These are phyloP conservation scores for Leptonema lineaticorne DNA, from an alignment of 1,140 invertebrate species.

Conservation along the genomic window DNA sequence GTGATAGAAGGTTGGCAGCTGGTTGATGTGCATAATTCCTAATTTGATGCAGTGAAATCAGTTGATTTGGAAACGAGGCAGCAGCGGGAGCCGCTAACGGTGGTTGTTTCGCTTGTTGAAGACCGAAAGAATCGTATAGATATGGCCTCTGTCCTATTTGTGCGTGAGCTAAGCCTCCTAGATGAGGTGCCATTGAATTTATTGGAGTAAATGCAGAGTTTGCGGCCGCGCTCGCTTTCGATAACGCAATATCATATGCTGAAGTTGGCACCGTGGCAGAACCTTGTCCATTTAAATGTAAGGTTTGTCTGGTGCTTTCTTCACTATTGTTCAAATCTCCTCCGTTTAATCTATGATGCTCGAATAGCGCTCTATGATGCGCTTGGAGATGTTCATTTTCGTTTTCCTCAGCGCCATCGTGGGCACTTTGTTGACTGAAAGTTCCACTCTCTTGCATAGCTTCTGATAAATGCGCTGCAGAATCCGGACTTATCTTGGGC, in stretches of 20 bases:
- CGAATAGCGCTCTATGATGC: slow-evolving; percentile 46
- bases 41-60: slow-evolving; percentile 95
- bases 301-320: slow-evolving; percentile 27
- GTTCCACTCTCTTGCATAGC: slow-evolving; percentile 60
- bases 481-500: slow-evolving; percentile 76
- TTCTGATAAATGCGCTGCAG: slow-evolving; percentile 67
- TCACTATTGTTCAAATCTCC: slow-evolving; percentile 34
- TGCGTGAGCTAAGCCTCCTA: slow-evolving; percentile 71
- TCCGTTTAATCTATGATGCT: slow-evolving; percentile 45
- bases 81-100: slow-evolving; percentile 53
- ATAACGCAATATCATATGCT: slow-evolving; percentile 49
- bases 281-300: slow-evolving; percentile 37
- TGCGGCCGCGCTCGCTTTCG: slow-evolving; percentile 58
- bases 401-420: slow-evolving; percentile 66
- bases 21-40: slow-evolving; percentile 95
- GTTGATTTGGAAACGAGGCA: slow-evolving; percentile 88
- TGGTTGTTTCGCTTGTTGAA: slow-evolving; percentile 66
- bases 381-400: slow-evolving; percentile 58
- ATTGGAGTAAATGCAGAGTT: slow-evolving; percentile 90
- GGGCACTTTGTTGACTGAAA: slow-evolving; percentile 63
- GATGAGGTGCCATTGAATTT: slow-evolving; percentile 75
- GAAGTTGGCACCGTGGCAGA: slow-evolving; percentile 24
- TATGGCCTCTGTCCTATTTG: slow-evolving; percentile 77
- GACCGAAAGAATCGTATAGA: slow-evolving; percentile 90
- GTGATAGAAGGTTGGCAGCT: slow-evolving; percentile 55